phyloP scores from a whole-genome alignment of 2,888 invertebrate species.

The Pharmacophagus antenor region DNA sequence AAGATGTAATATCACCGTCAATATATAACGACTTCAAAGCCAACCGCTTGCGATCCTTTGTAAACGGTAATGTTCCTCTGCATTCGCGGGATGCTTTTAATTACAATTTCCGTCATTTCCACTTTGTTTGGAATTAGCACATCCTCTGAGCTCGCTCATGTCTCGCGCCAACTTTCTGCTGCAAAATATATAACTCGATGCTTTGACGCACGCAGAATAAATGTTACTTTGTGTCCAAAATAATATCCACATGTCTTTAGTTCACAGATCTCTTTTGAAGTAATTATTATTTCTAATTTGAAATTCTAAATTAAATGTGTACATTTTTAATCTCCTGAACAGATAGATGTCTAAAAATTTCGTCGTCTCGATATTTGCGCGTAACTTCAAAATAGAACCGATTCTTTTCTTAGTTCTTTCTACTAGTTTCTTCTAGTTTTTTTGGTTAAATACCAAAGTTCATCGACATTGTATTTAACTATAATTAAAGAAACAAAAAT shows the following conservation, averaged over 20 bases:
- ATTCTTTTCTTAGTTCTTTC: too few species aligned
- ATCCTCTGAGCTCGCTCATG: conserved; percentile 6
- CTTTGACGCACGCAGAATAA: conserved; percentile 10
- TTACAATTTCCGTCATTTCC: conserved; percentile 26
- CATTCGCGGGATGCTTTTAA: conserved; percentile 22
- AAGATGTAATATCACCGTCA: not conserved
- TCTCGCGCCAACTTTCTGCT: conserved; percentile 10
- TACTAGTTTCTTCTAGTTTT: too few species aligned
- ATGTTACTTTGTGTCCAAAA: conserved; percentile 23
- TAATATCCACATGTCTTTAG: not conserved
- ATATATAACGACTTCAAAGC: conserved; percentile 10
- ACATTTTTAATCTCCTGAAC: too few species aligned
- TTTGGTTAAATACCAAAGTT: too few species aligned
- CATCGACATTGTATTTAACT: too few species aligned
- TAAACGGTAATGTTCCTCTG: conserved; percentile 1
- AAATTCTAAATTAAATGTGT: too few species aligned
- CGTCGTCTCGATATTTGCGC: too few species aligned
- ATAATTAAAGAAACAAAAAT: too few species aligned
- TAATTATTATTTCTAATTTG: not conserved
- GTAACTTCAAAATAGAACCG: too few species aligned
- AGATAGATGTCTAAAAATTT: too few species aligned
- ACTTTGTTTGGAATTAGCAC: conserved; percentile 19
- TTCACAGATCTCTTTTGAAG: not conserved
- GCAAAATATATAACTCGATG: conserved; percentile 11
- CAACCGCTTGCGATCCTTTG: conserved; percentile 10